phyloP scores from a whole-genome alignment of 2,888 invertebrate species.

The Erebia aethiops region DNA sequence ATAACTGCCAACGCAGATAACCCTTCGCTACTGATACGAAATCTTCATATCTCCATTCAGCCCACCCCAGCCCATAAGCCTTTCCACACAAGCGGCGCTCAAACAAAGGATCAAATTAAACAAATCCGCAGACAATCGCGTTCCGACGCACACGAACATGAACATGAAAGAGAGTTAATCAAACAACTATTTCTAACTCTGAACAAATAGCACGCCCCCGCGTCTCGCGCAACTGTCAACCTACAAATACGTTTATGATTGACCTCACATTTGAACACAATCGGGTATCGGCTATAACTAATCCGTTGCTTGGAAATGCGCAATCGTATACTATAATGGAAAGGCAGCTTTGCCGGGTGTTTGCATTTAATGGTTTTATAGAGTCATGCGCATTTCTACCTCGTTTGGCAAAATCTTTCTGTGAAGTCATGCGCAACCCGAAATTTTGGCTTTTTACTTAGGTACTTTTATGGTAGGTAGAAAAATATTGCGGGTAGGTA shows the following conservation, averaged over 20 bases:
- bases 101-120: constrained; percentile 82
- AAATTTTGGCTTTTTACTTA: no score
- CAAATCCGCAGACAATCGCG: constrained; percentile 78
- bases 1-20: constrained; percentile 55
- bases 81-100: constrained; percentile 74
- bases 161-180: constrained; percentile 82
- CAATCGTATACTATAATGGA: constrained; percentile 58
- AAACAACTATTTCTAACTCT: constrained; percentile 69
- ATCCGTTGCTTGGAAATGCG: constrained; percentile 68
- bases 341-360: constrained; percentile 71
- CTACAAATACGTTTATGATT: constrained; percentile 73
- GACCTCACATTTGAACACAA: constrained; percentile 53
- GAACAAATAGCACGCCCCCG: constrained; percentile 65
- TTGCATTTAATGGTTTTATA: constrained; percentile 39
- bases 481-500: no score
- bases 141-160: constrained; percentile 67
- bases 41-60: constrained; percentile 63
- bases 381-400: constrained; percentile 32
- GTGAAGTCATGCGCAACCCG: not conserved
- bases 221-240: constrained; percentile 64
- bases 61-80: constrained; percentile 60
- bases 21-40: constrained; percentile 62
- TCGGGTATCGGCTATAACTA: constrained; percentile 54
- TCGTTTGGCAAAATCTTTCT: not conserved
- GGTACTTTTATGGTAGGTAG: no score